phyloP scores from a whole-genome alignment of 2,797 vertebrate genomes.

The Muscicapa striata region DNA sequence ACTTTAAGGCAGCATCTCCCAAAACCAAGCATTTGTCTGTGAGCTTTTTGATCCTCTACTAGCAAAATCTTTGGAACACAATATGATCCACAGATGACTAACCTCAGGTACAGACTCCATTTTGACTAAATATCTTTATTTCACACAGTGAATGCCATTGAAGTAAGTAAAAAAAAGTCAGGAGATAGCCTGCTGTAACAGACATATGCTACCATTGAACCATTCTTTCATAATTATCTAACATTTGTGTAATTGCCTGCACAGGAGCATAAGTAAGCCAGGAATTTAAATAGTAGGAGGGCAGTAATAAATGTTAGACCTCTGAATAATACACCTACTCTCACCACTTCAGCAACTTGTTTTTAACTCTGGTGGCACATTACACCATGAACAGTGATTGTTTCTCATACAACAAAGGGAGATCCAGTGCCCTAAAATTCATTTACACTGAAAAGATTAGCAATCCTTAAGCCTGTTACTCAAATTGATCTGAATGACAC shows the following conservation, averaged over 20 bases:
- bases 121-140: background rate
- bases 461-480: background rate
- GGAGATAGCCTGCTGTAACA: background rate
- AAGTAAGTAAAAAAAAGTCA: background rate
- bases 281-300: background rate
- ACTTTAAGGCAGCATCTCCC: background rate
- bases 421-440: background rate
- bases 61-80: background rate
- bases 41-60: background rate
- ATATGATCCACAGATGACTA: background rate
- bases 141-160: background rate
- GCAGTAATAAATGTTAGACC: background rate
- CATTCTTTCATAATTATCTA: background rate
- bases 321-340: background rate
- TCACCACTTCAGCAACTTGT: background rate
- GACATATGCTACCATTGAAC: background rate
- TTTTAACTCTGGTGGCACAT: background rate
- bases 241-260: background rate
- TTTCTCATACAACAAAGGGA: background rate
- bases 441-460: background rate
- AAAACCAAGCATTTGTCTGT: background rate
- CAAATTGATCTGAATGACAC: background rate
- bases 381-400: background rate
- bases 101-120: background rate
- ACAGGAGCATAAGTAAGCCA: background rate